These are phyloP conservation scores for Tribolium madens DNA, from an alignment of 1,140 invertebrate species.

Conservation along the genomic window DNA sequence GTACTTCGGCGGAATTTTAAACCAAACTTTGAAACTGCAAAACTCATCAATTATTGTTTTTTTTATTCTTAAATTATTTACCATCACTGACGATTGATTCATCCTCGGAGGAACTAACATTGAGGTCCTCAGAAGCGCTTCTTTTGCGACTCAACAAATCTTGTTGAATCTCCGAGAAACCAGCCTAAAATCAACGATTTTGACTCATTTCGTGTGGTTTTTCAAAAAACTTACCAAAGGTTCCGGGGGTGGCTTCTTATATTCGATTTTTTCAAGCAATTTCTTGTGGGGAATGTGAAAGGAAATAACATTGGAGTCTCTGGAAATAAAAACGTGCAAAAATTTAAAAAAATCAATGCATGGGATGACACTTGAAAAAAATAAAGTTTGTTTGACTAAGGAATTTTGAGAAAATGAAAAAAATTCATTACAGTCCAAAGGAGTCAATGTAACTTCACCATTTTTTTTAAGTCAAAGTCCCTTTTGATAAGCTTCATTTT, in stretches of 20 bases:
- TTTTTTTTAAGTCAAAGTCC: no score
- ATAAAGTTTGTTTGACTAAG: no score
- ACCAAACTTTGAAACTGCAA: constrained; percentile 33
- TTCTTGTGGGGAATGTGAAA: constrained; percentile 72
- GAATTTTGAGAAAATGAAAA: no score
- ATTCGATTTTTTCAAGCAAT: constrained; percentile 70
- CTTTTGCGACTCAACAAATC: constrained; percentile 2
- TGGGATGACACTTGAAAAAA: no score
- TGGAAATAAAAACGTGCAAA: constrained; percentile 60
- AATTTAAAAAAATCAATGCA: no score
- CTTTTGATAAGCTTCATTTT: no score
- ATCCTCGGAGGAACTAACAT: background rate
- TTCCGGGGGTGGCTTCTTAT: constrained; percentile 67
- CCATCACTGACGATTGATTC: background rate
- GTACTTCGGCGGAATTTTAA: constrained; percentile 41
- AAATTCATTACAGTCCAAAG: no score
- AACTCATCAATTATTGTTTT: background rate
- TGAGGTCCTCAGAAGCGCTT: background rate
- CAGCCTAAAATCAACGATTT: constrained; percentile 38
- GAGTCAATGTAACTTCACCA: no score
- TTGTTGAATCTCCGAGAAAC: constrained; percentile 48
- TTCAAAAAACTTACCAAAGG: constrained; percentile 67
- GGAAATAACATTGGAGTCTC: constrained; percentile 67
- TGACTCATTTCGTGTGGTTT: background rate
- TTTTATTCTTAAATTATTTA: constrained; percentile 9